Percentiles rank a stretch among this genome's conserved stretches.
These are phyloP conservation scores for Drosophila fungiperda DNA, from an alignment of 2,888 invertebrate genomes.

Conservation along the genomic window DNA sequence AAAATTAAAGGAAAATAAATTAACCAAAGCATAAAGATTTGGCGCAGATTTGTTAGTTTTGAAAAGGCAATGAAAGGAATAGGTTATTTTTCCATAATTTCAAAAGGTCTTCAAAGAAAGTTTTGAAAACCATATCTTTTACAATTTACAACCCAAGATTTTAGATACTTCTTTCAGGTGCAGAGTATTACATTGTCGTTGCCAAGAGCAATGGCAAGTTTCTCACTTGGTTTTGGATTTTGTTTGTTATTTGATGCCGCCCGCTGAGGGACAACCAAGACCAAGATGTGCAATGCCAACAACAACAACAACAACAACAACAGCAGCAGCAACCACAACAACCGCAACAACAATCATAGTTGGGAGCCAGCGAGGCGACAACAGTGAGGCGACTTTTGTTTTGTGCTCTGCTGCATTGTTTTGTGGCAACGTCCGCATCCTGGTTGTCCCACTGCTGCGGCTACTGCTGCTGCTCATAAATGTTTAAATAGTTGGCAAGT, in stretches of 20 bases:
- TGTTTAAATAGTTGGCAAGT: conserved; percentile 70
- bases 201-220: background rate
- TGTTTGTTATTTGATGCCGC: conserved; percentile 49
- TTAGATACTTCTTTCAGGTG: background rate
- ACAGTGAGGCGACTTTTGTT: conserved; percentile 57
- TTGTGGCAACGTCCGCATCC: conserved; percentile 52
- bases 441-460: conserved; percentile 30
- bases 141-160: background rate
- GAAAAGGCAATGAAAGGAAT: too few species aligned
- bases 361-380: conserved; percentile 53
- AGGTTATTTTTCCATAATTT: background rate
- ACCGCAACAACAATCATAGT: conserved; percentile 19
- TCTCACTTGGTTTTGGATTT: background rate
- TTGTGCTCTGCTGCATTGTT: conserved; percentile 45
- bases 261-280: conserved; percentile 52
- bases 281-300: conserved; percentile 27
- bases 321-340: conserved; percentile 2
- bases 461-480: conserved; percentile 61
- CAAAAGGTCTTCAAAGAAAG: background rate
- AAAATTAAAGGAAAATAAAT: too few species aligned
- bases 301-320: background rate
- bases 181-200: background rate
- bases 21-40: too few species aligned
- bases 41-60: too few species aligned
- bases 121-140: background rate